These are phyloP conservation scores for Pseudomyrmex sp. DNA, from an alignment of 1,140 invertebrate genomes.

Conservation along the genomic window DNA sequence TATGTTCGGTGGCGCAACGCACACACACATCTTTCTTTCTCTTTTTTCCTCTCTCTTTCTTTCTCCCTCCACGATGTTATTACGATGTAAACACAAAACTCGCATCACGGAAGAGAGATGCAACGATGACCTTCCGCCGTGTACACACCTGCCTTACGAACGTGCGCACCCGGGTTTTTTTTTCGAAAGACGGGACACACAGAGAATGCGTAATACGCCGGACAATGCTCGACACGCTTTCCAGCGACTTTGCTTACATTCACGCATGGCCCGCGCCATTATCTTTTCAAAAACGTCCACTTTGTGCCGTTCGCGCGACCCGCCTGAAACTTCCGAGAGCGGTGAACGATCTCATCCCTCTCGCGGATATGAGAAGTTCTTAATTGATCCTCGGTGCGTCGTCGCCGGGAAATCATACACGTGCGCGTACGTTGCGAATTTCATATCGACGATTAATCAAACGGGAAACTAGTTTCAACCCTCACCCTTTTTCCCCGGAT, in stretches of 20 bases:
- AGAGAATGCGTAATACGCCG: constrained; percentile 73
- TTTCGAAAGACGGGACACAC: constrained; percentile 72
- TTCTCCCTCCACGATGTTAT: constrained; percentile 51
- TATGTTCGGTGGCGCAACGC: constrained; percentile 34
- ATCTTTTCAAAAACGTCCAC: constrained; percentile 74
- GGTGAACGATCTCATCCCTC: constrained; percentile 4
- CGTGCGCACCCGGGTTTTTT: constrained; percentile 63
- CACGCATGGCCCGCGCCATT: constrained; percentile 68
- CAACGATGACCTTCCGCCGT: constrained; percentile 48
- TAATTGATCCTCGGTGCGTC: neutral
- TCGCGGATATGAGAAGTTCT: constrained; percentile 24
- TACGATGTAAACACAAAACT: constrained; percentile 71
- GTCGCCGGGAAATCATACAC: neutral
- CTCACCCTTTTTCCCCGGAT: neutral
- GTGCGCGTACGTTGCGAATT: constrained; percentile 20
- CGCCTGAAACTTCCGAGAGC: neutral
- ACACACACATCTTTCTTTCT: too few species aligned
- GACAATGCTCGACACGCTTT: constrained; percentile 74
- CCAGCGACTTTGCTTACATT: constrained; percentile 70
- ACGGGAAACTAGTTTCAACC: constrained; percentile 26
- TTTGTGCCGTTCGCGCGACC: constrained; percentile 64
- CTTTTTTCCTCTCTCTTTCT: neutral
- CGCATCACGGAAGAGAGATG: constrained; percentile 61
- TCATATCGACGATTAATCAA: constrained; percentile 38
- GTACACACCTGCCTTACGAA: constrained; percentile 59